Base-by-base conservation (phyloP, 1,140 invertebrate species). In the Nylanderia fulva region DNA sequence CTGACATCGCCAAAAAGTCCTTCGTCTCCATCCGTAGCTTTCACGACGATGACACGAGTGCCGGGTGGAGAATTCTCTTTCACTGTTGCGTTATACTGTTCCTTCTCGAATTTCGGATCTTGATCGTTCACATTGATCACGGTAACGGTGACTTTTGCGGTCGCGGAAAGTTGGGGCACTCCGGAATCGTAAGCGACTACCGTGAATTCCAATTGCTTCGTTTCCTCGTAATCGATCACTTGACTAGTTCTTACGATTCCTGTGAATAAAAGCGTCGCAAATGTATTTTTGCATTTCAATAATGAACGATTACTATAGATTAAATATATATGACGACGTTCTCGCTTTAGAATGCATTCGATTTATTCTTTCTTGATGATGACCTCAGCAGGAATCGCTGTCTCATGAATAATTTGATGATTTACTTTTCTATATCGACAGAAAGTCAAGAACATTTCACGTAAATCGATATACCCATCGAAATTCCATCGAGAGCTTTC, bases 111-210 rank as follows among this genome's bases (percentile, higher is more conserved):
- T 54, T 96, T 95, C 0, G 98, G 98, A 92, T 97, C 96, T 90
- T 98, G 97, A 91, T 99, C 98, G 90, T 99, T 99, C 0, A 98
- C 96, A 91, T 99, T 99, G 27, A 97, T 95, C 15, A 99, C 96
- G 54, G 97, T 96, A 0, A 99, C 97, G 8, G 95, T 96, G 4
- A 99, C 96, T 18, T 96, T 95, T 0, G 98, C 97, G 0, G 96
- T 96, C 0, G 98, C 96, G 8, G 96, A 97, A 60, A 97, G 94
- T 88, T 97, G 97, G 1, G 98, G 98, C 0, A 98, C 96, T 13
- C 98, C 98, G 0, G 97, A 96, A 94, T 99, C 98, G 87, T 96
- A 97, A 0, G 97, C 98, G 0, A 97, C 95, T 0, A 98, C 96
- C 1, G 96, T 97, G 88, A 99, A 98, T 90, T 97, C 96, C 3